phyloP scores from a whole-genome alignment of 2,888 invertebrate genomes.

The Iselma pallidipennis region DNA sequence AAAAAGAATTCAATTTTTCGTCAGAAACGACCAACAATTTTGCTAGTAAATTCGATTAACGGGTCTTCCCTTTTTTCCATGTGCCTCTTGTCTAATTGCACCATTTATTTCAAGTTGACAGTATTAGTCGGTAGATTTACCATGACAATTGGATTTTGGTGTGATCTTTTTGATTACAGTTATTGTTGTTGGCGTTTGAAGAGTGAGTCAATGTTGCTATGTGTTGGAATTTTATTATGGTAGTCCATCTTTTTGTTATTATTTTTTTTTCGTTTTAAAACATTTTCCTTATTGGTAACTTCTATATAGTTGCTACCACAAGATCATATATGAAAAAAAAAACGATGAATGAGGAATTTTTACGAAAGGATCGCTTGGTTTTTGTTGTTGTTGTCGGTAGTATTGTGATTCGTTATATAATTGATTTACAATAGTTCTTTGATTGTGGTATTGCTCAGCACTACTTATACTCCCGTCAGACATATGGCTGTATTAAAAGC shows the following conservation, averaged over 20 bases:
- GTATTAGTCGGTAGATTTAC: constrained; percentile 17
- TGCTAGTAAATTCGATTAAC: too few species aligned
- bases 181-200: neutral
- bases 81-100: constrained; percentile 14
- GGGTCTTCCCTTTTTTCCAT: too few species aligned
- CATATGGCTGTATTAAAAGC: constrained; percentile 24
- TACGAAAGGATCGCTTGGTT: neutral
- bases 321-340: too few species aligned
- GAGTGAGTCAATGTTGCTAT: too few species aligned
- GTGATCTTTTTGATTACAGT: neutral
- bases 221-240: too few species aligned
- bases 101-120: constrained; percentile 21
- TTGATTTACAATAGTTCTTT: constrained; percentile 25
- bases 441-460: constrained; percentile 17
- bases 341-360: neutral
- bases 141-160: constrained; percentile 20
- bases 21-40: too few species aligned
- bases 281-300: neutral
- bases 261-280: too few species aligned
- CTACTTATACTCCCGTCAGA: constrained; percentile 18
- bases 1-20: too few species aligned
- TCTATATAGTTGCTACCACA: neutral
- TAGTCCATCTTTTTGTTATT: too few species aligned
- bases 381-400: neutral
- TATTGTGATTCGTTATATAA: constrained; percentile 22